Evolutionary conservation across 2,888 invertebrate genomes (phyloP), one percentile per base, ranked within the genome.

Genomic region (Meiosimyza platycephala): DNA sequence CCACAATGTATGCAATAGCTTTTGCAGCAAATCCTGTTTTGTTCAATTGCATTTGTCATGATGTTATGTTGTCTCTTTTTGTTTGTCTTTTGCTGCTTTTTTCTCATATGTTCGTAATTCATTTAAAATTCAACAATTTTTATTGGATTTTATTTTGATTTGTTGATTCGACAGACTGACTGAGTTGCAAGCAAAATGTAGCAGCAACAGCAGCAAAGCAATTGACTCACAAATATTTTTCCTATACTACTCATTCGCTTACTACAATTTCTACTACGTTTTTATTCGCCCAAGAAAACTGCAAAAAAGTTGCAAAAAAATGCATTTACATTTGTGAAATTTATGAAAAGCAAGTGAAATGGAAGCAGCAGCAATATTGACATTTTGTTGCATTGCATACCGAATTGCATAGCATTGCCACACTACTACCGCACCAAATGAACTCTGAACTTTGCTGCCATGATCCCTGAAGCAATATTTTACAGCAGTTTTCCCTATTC

Each of bases 231-330:
- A 74, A 74, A 76, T 72, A 68, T 74, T 71, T 72, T 74, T 74
- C 74, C 72, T 71, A 40, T 9, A 40, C 73, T 71, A 76, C 75
- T 74, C 74, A 71, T 76, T 73, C 74, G 76, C 12, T 28, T 28
- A 6, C 57, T 15, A 28, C 57, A 57, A 22, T 4, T 28, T 57
- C 18, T 22, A 18, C 57, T 57, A 6, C 57, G 16, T 6, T 57
- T 22, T 28, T 7, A 13, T 22, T 51, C 13, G 33, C 22, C 9
- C 13, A n/a, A 60, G 15, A 60, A 60, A 15, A 60, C 28, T 28
- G 15, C 15, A 3, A 57, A 16, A 60, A 12, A 15, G 54, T 16
- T 47, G 52, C 28, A 40, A 48, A 16, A 57, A n/a, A 59, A n/a
- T 9, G 57, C 59, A 68, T 57, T 12, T 57, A 57, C 50, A 50